phyloP scores from a whole-genome alignment of 2,113 vertebrate genomes.

The Cygnus atratus region DNA sequence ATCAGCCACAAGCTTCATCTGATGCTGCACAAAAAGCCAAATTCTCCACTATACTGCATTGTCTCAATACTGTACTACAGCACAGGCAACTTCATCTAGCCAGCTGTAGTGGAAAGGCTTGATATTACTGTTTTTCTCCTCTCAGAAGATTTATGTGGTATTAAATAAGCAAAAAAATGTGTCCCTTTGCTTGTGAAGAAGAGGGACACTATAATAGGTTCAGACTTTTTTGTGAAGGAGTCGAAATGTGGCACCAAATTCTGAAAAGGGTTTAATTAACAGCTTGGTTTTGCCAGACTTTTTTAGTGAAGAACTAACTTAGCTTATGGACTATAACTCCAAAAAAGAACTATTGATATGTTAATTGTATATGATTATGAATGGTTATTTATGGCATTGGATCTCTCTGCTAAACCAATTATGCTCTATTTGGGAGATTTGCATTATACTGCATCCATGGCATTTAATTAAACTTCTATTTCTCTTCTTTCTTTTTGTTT shows the following conservation, averaged over 20 bases:
- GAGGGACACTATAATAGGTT: slow-evolving; percentile 47
- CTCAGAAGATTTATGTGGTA: slow-evolving; percentile 4
- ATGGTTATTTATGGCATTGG: slow-evolving; percentile 75
- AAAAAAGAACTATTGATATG: slow-evolving; percentile 77
- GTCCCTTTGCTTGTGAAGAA: slow-evolving; percentile 19
- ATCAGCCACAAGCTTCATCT: background rate
- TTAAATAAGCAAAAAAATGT: slow-evolving; percentile 33
- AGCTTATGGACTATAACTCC: slow-evolving; percentile 71
- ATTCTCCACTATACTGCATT: background rate
- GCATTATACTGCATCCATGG: slow-evolving; percentile 65
- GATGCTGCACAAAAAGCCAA: background rate
- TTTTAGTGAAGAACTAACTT: slow-evolving; percentile 66
- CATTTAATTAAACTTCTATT: slow-evolving; percentile 67
- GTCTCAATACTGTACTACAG: background rate
- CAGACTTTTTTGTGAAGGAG: slow-evolving; percentile 40
- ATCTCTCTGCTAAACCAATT: slow-evolving; percentile 74
- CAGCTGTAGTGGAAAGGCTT: background rate
- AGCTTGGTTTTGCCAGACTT: slow-evolving; percentile 72
- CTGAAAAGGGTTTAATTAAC: slow-evolving; percentile 73
- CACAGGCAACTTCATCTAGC: background rate
- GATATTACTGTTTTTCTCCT: background rate
- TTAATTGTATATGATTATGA: slow-evolving; percentile 75
- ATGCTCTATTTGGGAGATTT: slow-evolving; percentile 74
- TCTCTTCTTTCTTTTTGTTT: slow-evolving; percentile 44
- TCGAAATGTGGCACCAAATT: slow-evolving; percentile 60